These are phyloP conservation scores for Aplysina aerophoba DNA, from an alignment of 37 sponge, comb jelly and placozoan genomes.

Conservation along the genomic window DNA sequence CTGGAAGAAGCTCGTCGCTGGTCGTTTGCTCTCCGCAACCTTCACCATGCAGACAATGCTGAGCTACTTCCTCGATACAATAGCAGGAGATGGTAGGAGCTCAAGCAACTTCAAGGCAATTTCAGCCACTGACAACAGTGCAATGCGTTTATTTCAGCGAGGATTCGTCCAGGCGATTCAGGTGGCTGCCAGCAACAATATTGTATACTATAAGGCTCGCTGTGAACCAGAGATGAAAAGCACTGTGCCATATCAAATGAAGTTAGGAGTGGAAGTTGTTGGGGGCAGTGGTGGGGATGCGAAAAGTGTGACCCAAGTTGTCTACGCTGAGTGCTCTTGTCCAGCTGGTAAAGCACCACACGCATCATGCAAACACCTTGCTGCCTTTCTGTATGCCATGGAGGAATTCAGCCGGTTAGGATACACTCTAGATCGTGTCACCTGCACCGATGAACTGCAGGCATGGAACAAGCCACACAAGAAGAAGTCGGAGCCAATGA, in stretches of 20 bases:
- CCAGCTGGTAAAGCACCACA: conserved; percentile 24
- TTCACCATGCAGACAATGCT: conserved; percentile 30
- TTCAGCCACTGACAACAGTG: conserved; percentile 36
- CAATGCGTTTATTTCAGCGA: conserved; percentile 28
- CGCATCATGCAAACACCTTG: conserved; percentile 33
- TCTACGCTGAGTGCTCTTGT: conserved; percentile 25
- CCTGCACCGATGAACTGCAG: background rate
- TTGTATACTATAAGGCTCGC: conserved; percentile 18
- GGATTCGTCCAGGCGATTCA: conserved; percentile 9
- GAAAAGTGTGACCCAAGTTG: conserved; percentile 3
- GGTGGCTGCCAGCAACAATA: conserved; percentile 3
- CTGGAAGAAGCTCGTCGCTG: conserved; percentile 33
- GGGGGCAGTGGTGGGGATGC: conserved; percentile 8
- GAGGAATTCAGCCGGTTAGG: conserved; percentile 16
- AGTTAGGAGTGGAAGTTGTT: conserved; percentile 17
- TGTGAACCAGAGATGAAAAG: conserved; percentile 36
- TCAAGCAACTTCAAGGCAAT: conserved; percentile 14
- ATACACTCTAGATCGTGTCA: conserved; percentile 15
- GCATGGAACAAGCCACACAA: conserved; percentile 17
- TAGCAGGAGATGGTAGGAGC: conserved; percentile 33
- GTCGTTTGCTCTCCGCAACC: conserved; percentile 13
- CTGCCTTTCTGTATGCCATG: conserved; percentile 30
- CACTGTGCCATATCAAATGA: background rate
- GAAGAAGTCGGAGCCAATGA: conserved; percentile 23
- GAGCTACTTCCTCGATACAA: conserved; percentile 21